phyloP scores from a whole-genome alignment of 1,140 invertebrate species.

The Littorina saxatilis region DNA sequence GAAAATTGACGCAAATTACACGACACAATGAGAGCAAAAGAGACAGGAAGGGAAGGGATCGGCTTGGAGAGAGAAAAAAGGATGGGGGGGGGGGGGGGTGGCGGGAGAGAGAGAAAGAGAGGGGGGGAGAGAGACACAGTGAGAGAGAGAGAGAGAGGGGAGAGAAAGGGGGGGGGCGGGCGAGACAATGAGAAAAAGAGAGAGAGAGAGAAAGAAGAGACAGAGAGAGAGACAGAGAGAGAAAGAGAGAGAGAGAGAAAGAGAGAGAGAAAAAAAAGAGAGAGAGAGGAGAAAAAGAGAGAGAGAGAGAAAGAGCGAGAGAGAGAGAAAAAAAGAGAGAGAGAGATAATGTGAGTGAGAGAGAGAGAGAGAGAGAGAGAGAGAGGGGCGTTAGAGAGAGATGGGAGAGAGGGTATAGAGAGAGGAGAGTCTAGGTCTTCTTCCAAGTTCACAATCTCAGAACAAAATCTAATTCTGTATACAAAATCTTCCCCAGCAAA shows the following conservation, averaged over 20 bases:
- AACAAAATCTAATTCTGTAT: too few relatives aligned
- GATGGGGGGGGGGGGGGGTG: background rate
- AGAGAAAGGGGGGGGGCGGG: background rate
- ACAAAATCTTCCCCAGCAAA: too few relatives aligned
- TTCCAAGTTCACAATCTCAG: too few relatives aligned
- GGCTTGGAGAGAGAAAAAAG: background rate
- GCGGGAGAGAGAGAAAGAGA: background rate
- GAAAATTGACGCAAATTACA: too few relatives aligned
- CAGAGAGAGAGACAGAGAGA: background rate
- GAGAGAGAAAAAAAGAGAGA: conserved; percentile 40
- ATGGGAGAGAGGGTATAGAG: background rate
- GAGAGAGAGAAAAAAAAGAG: background rate
- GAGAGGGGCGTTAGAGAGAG: background rate
- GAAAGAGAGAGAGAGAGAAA: background rate
- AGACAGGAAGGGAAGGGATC: background rate
- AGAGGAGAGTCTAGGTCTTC: too few relatives aligned
- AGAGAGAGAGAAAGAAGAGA: background rate
- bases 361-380: background rate
- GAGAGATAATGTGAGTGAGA: conserved; percentile 28
- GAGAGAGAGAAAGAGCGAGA: conserved; percentile 10
- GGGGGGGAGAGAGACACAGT: background rate
- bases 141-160: conserved; percentile 1
- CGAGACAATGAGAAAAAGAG: background rate
- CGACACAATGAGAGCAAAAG: background rate
- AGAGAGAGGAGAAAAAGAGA: background rate